Percentiles rank a stretch among this genome's conserved stretches.
Conservation (phyloP, 2,888 invertebrate genomes). For the Bombyx huttoni region DNA sequence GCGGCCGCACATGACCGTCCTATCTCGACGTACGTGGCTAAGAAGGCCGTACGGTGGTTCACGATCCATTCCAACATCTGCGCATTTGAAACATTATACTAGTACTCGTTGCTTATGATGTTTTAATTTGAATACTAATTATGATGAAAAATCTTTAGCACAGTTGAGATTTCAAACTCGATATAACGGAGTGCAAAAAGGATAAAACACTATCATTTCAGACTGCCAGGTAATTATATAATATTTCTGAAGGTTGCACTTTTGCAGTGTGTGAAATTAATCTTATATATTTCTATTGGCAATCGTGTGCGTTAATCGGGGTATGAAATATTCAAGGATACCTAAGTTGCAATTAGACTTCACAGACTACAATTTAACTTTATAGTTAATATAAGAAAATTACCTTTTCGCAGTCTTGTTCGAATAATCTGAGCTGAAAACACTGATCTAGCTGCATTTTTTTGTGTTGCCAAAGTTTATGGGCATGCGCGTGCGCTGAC, state of each 20-base stretch:
- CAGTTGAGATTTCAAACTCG: too few species aligned
- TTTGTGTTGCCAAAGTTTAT: conserved; percentile 95
- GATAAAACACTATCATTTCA: too few species aligned
- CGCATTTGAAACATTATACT: conserved; percentile 10
- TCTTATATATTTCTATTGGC: too few species aligned
- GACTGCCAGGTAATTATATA: too few species aligned
- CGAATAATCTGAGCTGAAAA: conserved; percentile 94
- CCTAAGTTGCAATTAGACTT: too few species aligned
- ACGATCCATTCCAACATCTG: conserved; percentile 99
- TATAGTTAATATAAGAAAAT: too few species aligned
- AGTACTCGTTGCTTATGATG: not conserved
- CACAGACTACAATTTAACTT: too few species aligned
- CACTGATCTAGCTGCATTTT: conserved; percentile 96
- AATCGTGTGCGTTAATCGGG: too few species aligned
- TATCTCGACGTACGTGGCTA: conserved; percentile 96
- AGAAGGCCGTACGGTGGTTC: conserved; percentile 94
- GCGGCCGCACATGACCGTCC: conserved; percentile 92
- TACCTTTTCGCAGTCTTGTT: conserved; percentile 97
- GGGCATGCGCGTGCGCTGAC: conserved; percentile 90
- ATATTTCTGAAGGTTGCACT: too few species aligned
- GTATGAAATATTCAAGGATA: too few species aligned
- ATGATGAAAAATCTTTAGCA: not conserved
- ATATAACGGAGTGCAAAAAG: too few species aligned
- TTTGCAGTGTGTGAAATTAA: too few species aligned
- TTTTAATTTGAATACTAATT: not conserved